Evolutionary conservation across 2,797 vertebrate genomes (phyloP).

Genomic region (Microcaecilia unicolor): DNA sequence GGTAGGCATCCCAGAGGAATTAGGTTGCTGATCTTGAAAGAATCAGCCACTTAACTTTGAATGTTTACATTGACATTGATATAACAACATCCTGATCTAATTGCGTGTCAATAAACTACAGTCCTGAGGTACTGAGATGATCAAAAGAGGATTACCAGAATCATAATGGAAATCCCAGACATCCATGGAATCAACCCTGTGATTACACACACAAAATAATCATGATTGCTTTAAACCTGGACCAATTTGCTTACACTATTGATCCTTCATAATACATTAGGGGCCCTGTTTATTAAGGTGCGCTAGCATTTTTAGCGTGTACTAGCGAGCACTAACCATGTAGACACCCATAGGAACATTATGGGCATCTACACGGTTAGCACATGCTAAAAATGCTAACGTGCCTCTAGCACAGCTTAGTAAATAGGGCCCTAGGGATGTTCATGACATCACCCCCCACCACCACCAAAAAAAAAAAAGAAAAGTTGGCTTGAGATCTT

Average conservation of each 20-base stretch:
- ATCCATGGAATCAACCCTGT: slow-evolving; percentile 22
- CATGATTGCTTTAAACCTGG: slow-evolving; percentile 4
- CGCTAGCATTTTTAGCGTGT: too few relatives aligned
- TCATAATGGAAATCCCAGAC: slow-evolving; percentile 32
- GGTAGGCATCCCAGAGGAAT: slow-evolving; percentile 63
- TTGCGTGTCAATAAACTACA: slow-evolving; percentile 82
- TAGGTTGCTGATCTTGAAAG: slow-evolving; percentile 67
- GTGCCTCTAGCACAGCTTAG: too few relatives aligned
- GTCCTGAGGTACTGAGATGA: slow-evolving; percentile 45
- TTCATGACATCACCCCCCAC: too few relatives aligned
- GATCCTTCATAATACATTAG: not conserved
- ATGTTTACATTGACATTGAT: slow-evolving; percentile 72
- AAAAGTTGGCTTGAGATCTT: too few relatives aligned
- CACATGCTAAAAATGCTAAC: too few relatives aligned
- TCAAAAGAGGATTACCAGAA: slow-evolving; percentile 46
- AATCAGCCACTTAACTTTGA: slow-evolving; percentile 55
- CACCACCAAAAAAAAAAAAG: too few relatives aligned
- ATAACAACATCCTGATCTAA: slow-evolving; percentile 77
- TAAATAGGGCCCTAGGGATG: too few relatives aligned
- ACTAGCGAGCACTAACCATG: too few relatives aligned
- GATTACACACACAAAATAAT: slow-evolving; percentile 18
- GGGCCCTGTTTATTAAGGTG: too few relatives aligned
- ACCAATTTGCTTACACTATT: not conserved
- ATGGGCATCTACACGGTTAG: too few relatives aligned
- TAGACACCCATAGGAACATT: too few relatives aligned